Conservation (phyloP, 2,113 vertebrate genomes). For the Lucifuga dentata region DNA sequence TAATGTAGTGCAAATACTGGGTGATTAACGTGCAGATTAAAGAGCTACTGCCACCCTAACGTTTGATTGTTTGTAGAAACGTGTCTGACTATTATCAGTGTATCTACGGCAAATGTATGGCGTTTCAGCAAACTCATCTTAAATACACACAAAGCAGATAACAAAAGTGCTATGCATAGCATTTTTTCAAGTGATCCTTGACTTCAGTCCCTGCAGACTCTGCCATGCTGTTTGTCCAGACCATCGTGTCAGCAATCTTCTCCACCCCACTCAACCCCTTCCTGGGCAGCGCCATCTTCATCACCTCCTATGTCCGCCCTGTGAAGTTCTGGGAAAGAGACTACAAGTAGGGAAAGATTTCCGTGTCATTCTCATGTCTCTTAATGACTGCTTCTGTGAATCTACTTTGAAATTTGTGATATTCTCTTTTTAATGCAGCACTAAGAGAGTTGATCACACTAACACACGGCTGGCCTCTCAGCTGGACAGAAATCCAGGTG, state of each 20-base stretch:
- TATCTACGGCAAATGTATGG: not conserved
- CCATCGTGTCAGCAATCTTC: slow-evolving; percentile 88
- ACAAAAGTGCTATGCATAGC: no score
- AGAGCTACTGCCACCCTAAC: no score
- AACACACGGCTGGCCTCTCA: slow-evolving; percentile 92
- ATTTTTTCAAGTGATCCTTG: slow-evolving; percentile 56
- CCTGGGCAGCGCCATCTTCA: slow-evolving; percentile 91
- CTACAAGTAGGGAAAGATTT: slow-evolving; percentile 87
- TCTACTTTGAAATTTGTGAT: not conserved
- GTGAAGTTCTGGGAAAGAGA: slow-evolving; percentile 94
- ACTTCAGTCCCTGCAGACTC: slow-evolving; percentile 82
- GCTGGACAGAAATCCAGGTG: slow-evolving; percentile 91
- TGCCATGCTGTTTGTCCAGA: slow-evolving; percentile 92
- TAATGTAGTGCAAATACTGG: no score
- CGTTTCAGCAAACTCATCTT: not conserved
- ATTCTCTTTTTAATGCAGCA: slow-evolving; percentile 72
- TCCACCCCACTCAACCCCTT: slow-evolving; percentile 92
- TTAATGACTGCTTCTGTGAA: not conserved
- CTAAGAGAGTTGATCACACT: slow-evolving; percentile 92
- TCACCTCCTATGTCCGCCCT: slow-evolving; percentile 91
- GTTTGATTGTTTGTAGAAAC: no score
- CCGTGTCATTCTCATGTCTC: not conserved
- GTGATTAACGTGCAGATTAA: no score
- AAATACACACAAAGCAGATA: not conserved
- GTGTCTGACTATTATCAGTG: not conserved